phyloP scores from a whole-genome alignment of 2,888 invertebrate genomes.

The Lasioglossum calceatum region DNA sequence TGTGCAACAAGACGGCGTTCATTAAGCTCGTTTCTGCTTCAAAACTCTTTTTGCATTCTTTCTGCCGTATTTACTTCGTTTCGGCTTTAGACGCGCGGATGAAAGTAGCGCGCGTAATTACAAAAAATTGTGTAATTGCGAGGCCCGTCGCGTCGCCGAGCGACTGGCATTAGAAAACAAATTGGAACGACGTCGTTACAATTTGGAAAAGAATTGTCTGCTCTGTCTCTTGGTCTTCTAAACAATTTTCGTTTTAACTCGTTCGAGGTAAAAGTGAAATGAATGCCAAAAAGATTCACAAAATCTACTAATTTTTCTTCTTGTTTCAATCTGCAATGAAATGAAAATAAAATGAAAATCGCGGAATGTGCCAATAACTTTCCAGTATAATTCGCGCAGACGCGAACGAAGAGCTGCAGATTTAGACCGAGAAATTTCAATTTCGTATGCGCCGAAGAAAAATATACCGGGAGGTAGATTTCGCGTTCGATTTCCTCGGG shows the following conservation, averaged over 20 bases:
- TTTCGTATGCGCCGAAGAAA: neutral
- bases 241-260: too few species aligned
- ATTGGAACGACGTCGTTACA: neutral
- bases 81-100: neutral
- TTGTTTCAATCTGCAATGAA: neutral
- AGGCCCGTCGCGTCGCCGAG: neutral
- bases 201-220: neutral
- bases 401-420: neutral
- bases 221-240: neutral
- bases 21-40: slow-evolving; percentile 12
- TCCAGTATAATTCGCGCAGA: neutral
- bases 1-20: slow-evolving; percentile 6
- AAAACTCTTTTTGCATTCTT: slow-evolving; percentile 6
- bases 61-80: neutral
- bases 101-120: slow-evolving; percentile 1
- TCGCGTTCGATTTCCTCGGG: neutral
- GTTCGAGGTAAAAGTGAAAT: neutral
- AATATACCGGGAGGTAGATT: neutral
- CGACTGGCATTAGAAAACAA: neutral
- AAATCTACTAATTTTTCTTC: too few species aligned
- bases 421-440: neutral
- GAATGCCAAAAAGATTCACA: neutral
- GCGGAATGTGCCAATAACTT: neutral
- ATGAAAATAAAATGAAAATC: neutral
- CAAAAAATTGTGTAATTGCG: slow-evolving; percentile 1